Base-by-base conservation (phyloP, 2,888 invertebrate genomes). In the Drosophila ustulata region DNA sequence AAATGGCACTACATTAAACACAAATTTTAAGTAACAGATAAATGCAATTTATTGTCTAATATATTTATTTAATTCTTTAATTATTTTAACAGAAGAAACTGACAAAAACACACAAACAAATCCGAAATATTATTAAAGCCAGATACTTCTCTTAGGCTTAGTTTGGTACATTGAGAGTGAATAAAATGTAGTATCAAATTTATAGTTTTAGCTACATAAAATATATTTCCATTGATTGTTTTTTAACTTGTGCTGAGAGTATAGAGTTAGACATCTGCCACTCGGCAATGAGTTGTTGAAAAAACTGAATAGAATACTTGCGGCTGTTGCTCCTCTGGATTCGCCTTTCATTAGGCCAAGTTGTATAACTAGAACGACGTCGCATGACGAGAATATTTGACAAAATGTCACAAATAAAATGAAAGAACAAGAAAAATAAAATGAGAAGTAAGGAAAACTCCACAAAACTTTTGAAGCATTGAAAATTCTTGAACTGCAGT, bases 401-500 rank as follows among this genome's bases (percentile, higher is more conserved):
- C 72, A 68, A 66, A 80, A 47, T 69, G 65, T 66, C 61, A 49
- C 25, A 37, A 49, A 34, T 59, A 11, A 47, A 64, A 53, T 62
- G 52, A 13, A 41, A 6, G 2, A 50, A 47, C 34, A 70, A 47
- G 26, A 46, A 52, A 45, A 58, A 69, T 18, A 45, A 65, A 53
- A 52, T 30, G 41, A 49, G 46, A 66, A 68, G 49, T 46, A 49
- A 39, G 32, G 64, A 65, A 69, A 80, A 76, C 64, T 66, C 63
- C 23, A 66, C 57, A 80, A 79, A 66, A 81, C 63, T 79, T 83
- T 75, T 62, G 39, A 62, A 62, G 58, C 82, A 81, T 87, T 87
- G 82, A 83, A 82, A 81, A 81, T 77, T 81, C 62, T 73, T 78
- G 41, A 73, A 84, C 83, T 81, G 77, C 71, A 83, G 76, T 80